A percentile compares a stretch with the other conserved stretches of the same genome.
Evolutionary conservation across 2,113 vertebrate genomes (phyloP).

Genomic region (Hemibagrus wyckioides): DNA sequence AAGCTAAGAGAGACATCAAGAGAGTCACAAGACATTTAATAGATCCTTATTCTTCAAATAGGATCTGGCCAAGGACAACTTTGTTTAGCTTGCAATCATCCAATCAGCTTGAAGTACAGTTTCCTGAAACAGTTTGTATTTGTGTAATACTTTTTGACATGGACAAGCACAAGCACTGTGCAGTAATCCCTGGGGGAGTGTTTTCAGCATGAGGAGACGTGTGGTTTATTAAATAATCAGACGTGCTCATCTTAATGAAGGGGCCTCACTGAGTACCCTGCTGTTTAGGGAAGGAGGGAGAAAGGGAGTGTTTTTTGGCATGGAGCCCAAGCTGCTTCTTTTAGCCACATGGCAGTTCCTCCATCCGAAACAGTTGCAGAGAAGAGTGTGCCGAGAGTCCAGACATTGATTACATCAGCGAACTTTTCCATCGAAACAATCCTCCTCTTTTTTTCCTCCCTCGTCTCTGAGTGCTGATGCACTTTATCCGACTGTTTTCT

Average conservation of each 20-base stretch:
- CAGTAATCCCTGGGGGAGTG: constrained; percentile 7
- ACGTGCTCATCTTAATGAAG: constrained; percentile 35
- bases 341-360: constrained; percentile 38
- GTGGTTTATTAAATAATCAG: constrained; percentile 40
- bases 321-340: constrained; percentile 39
- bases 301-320: constrained; percentile 28
- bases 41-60: not conserved
- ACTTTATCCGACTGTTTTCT: constrained; percentile 12
- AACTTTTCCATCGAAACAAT: constrained; percentile 34
- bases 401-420: constrained; percentile 53
- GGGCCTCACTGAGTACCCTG: constrained; percentile 1
- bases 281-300: not conserved
- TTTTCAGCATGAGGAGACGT: constrained; percentile 22
- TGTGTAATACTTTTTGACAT: constrained; percentile 32
- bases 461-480: not conserved
- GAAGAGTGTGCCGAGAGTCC: constrained; percentile 27
- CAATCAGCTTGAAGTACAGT: not conserved
- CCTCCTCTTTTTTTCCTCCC: not conserved
- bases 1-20: not conserved
- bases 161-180: constrained; percentile 9
- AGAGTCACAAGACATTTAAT: not conserved
- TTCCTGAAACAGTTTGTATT: constrained; percentile 2
- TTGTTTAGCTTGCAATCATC: not conserved
- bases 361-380: constrained; percentile 45
- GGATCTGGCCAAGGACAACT: not conserved